Base-by-base conservation (phyloP, 2,797 vertebrate genomes). In the Yasuhikotakia modesta region DNA sequence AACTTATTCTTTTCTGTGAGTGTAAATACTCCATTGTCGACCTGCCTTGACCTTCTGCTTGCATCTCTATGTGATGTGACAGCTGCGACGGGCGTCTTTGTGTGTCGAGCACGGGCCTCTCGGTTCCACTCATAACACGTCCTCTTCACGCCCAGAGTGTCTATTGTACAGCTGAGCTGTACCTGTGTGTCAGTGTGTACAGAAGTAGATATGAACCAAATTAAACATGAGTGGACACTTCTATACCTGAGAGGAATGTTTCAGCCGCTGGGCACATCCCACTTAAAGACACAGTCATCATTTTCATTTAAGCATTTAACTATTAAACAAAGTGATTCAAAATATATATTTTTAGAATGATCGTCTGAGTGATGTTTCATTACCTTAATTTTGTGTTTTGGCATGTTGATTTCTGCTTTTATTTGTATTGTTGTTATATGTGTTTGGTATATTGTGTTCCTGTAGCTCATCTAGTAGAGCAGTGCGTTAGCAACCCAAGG, bases 121-220 rank as follows among this genome's bases (percentile, higher is more conserved):
- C 65, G 10, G 53, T 30, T 69, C 55, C 35, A 63, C 74, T 67
- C 19, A 58, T 82, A 68, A 69, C 61, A 79, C 68, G 53, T 46
- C 58, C 45, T 76, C 60, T 72, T 71, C 45, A 27, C 21, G 1
- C 32, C 19, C 64, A 24, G 21, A 79, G 61, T 19, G 57, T 13
- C 35, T 13, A 61, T 32, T 79, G 55, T 55, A 72, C 24, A 30
- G 48, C 27, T 60, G 48, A 63, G 45, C 53, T 66, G 3, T 50
- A 19, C 64, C 55, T 68, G 17, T 63, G 43, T 39, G 22, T 53
- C 17, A 30, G n/a, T 12, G 17, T 63, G 43, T 19, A 46, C 13
- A 43, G n/a, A 46, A 57, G 13, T 10, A 43, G 4, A 72, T 19
- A 11, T 27, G 4, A 57, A 10, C 22, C 35, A 24, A 1, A n/a